These are phyloP conservation scores for Lithobates sylvaticus DNA, from an alignment of 2,797 vertebrate species.

Conservation along the genomic window DNA sequence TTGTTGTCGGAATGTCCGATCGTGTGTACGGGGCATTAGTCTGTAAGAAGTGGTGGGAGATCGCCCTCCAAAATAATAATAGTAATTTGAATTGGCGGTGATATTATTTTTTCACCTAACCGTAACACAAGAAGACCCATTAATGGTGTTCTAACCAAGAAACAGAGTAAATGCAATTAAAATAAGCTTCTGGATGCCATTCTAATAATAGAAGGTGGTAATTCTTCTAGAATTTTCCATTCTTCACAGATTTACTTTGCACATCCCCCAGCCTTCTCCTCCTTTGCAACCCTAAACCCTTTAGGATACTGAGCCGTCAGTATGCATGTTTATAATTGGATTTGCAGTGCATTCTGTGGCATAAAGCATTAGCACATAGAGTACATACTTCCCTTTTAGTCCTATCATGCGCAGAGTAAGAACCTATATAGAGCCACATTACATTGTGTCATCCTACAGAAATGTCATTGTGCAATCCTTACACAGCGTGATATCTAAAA, in stretches of 20 bases:
- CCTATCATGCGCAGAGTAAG: neutral
- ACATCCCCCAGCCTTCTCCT: slow-evolving; percentile 20
- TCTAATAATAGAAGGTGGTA: slow-evolving; percentile 54
- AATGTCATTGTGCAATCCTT: no score
- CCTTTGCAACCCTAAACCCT: slow-evolving; percentile 46
- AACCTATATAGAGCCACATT: neutral
- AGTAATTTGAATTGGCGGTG: no score
- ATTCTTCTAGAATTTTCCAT: slow-evolving; percentile 55
- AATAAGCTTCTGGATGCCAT: slow-evolving; percentile 9
- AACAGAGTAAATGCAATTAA: slow-evolving; percentile 41
- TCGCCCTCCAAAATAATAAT: no score
- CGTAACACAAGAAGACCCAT: no score
- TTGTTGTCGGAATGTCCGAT: no score
- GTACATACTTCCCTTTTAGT: slow-evolving; percentile 1
- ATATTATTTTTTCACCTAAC: no score
- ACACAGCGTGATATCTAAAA: no score
- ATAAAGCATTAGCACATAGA: slow-evolving; percentile 7
- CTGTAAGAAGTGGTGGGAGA: no score
- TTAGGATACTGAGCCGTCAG: slow-evolving; percentile 4
- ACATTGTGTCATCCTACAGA: no score
- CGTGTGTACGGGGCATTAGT: no score
- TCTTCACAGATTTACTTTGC: slow-evolving; percentile 52
- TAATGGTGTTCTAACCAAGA: slow-evolving; percentile 23
- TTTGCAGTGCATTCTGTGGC: slow-evolving; percentile 5
- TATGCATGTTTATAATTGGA: slow-evolving; percentile 28